Evolutionary conservation across 2,888 invertebrate genomes (phyloP).

Genomic region (Dromius quadrimaculatus): DNA sequence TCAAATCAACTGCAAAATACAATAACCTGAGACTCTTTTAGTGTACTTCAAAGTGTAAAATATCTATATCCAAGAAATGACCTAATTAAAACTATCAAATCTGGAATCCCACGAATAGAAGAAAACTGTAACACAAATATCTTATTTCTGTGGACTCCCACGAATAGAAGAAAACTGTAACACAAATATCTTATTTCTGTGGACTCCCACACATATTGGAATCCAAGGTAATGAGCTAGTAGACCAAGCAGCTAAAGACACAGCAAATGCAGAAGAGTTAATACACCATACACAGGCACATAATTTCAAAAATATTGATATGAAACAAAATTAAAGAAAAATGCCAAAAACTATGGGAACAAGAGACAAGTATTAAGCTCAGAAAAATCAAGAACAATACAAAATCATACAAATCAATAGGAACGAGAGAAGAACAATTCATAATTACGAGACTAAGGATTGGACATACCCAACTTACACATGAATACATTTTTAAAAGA

Average conservation of each 20-base stretch:
- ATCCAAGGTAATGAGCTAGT: no score
- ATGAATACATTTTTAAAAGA: neutral
- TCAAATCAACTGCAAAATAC: neutral
- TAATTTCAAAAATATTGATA: no score
- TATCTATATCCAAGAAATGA: neutral
- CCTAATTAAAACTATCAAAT: slow-evolving; percentile 1
- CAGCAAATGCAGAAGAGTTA: no score
- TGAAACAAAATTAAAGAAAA: no score
- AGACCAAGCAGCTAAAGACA: no score
- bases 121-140: neutral
- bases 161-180: neutral
- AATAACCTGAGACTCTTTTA: neutral
- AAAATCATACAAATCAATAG: no score
- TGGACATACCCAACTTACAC: neutral
- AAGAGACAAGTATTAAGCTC: no score
- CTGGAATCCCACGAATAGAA: neutral
- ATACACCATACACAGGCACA: no score
- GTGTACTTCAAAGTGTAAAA: slow-evolving; percentile 9
- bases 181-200: neutral
- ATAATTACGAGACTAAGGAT: neutral
- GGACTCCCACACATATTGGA: no score
- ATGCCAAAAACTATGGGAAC: no score
- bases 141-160: neutral
- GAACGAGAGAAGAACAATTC: no score
- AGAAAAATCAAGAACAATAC: no score